phyloP scores from a whole-genome alignment of 2,113 vertebrate species.

The Equus quagga region DNA sequence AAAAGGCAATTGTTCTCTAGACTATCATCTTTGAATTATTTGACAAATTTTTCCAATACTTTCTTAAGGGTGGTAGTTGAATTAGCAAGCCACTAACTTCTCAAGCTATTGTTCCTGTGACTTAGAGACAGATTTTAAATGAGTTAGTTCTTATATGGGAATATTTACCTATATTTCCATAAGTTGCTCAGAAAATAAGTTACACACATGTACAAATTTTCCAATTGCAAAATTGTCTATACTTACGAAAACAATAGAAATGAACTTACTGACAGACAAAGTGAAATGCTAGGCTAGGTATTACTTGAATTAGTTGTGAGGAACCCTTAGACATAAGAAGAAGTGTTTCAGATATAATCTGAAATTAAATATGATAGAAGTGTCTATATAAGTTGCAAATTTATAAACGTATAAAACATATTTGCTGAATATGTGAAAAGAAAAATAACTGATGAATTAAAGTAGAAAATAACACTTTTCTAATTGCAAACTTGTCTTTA shows the following conservation, averaged over 20 bases:
- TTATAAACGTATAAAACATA: background rate
- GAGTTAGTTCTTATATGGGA: background rate
- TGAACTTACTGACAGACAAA: background rate
- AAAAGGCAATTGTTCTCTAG: background rate
- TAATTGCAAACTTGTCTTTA: background rate
- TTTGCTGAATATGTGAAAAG: background rate
- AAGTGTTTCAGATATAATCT: background rate
- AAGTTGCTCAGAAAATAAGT: background rate
- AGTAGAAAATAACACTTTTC: background rate
- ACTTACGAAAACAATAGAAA: background rate
- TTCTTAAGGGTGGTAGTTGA: background rate
- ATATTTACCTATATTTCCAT: background rate
- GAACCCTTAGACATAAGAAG: background rate
- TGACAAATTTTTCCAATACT: background rate
- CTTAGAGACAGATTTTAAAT: slow-evolving; percentile 18
- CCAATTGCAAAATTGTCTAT: background rate
- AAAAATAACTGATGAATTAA: slow-evolving; percentile 1
- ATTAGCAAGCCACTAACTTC: background rate
- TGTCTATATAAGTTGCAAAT: background rate
- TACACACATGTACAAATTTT: background rate
- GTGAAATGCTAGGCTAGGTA: background rate
- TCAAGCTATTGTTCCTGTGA: background rate
- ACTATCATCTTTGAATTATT: background rate
- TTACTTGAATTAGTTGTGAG: background rate
- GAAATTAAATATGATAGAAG: background rate